Conservation (phyloP, 2,113 vertebrate genomes). For the Caretta caretta region DNA sequence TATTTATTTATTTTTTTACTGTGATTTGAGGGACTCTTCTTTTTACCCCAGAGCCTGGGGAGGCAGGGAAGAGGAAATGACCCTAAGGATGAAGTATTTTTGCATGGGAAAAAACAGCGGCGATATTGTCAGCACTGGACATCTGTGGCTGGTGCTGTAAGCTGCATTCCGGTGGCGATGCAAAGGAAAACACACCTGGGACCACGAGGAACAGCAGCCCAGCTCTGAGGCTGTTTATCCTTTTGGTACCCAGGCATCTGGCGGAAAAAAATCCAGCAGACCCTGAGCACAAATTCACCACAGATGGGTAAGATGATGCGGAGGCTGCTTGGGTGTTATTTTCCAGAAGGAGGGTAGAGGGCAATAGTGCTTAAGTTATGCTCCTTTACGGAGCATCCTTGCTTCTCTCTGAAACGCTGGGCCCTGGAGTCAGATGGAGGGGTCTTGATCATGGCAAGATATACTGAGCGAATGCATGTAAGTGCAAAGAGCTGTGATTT, state of each 20-base stretch:
- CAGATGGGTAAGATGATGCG: not conserved
- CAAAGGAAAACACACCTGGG: not conserved
- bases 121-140: not conserved
- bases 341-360: conserved; percentile 70
- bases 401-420: not conserved
- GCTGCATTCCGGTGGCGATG: not conserved
- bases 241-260: not conserved
- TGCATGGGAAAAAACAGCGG: not conserved
- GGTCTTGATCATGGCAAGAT: not conserved
- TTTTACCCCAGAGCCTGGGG: not conserved
- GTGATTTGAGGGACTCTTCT: not conserved
- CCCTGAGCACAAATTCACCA: not conserved
- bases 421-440: not conserved
- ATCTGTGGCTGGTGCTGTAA: not conserved
- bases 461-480: not conserved
- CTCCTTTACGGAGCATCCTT: not conserved
- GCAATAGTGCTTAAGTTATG: conserved; percentile 68
- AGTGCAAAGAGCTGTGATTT: not conserved
- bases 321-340: conserved; percentile 43
- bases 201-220: not conserved
- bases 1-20: not conserved
- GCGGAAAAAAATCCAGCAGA: not conserved
- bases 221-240: not conserved
- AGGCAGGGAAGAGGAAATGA: not conserved
- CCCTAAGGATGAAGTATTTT: not conserved